Evolutionary conservation across 2,797 vertebrate species (phyloP).

Genomic region (Intellagama lesueurii): DNA sequence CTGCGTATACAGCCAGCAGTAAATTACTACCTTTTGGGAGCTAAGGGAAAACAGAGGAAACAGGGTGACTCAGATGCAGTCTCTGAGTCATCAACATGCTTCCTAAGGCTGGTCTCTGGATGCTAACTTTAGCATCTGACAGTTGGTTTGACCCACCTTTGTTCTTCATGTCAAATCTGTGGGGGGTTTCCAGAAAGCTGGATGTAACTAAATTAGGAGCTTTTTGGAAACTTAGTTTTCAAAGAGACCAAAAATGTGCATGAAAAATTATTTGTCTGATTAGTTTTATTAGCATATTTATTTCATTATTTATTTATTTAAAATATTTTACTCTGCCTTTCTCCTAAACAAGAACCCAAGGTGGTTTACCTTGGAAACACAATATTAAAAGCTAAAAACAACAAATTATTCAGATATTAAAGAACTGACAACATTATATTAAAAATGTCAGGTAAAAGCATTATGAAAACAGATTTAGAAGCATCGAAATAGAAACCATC

Average conservation of each 20-base stretch:
- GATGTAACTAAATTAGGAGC: neutral
- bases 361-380: too few species aligned
- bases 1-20: conserved; percentile 22
- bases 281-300: neutral
- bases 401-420: too few species aligned
- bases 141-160: conserved; percentile 38
- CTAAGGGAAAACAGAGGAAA: conserved; percentile 34
- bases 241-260: neutral
- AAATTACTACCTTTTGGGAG: neutral
- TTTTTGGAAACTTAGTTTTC: neutral
- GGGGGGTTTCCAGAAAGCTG: neutral
- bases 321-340: too few species aligned
- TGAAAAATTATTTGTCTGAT: neutral
- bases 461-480: too few species aligned
- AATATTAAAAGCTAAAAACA: too few species aligned
- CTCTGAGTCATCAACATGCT: conserved; percentile 51
- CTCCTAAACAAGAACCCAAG: too few species aligned
- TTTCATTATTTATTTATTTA: too few species aligned
- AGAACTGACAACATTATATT: too few species aligned
- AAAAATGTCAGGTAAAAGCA: too few species aligned
- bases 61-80: conserved; percentile 33
- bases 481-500: too few species aligned
- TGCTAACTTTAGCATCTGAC: conserved; percentile 40
- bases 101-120: conserved; percentile 21
- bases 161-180: conserved; percentile 26